Conservation (phyloP, 2,797 vertebrate genomes). For the Neopelma chrysocephalum region DNA sequence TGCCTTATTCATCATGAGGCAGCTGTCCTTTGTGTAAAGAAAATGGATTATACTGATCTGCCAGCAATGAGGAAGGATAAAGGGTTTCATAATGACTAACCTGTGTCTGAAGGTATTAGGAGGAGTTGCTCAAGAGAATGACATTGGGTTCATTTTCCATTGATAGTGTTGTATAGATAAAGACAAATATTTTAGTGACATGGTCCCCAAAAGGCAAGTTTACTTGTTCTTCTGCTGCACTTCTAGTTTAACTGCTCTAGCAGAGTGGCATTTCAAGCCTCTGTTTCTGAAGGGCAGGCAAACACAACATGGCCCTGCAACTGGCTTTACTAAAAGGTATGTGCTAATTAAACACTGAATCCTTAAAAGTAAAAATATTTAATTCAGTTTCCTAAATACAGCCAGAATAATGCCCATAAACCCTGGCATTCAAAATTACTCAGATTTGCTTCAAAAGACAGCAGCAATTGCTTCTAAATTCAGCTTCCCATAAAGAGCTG, state of each 20-base stretch:
- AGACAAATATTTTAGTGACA: not conserved
- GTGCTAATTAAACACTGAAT: not conserved
- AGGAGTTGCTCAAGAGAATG: not conserved
- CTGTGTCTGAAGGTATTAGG: not conserved
- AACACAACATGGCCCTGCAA: not conserved
- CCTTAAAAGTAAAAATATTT: not conserved
- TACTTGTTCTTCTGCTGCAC: not conserved
- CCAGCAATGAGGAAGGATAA: not conserved
- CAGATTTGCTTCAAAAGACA: not conserved
- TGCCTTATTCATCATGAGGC: not conserved
- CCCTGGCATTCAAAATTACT: not conserved
- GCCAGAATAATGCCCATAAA: not conserved
- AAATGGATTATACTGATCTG: not conserved
- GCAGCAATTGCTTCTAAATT: conserved; percentile 3
- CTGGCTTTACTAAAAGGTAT: not conserved
- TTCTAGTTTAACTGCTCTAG: not conserved
- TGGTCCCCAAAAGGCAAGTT: not conserved
- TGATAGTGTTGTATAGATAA: not conserved
- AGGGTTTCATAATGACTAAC: not conserved
- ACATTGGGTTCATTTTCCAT: not conserved
- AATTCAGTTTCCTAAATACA: not conserved
- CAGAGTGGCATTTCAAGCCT: not conserved
- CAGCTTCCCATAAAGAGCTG: not conserved
- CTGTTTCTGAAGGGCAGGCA: not conserved
- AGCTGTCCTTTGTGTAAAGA: not conserved